Conservation (phyloP, 2,797 vertebrate genomes). For the Sphenodon punctatus region DNA sequence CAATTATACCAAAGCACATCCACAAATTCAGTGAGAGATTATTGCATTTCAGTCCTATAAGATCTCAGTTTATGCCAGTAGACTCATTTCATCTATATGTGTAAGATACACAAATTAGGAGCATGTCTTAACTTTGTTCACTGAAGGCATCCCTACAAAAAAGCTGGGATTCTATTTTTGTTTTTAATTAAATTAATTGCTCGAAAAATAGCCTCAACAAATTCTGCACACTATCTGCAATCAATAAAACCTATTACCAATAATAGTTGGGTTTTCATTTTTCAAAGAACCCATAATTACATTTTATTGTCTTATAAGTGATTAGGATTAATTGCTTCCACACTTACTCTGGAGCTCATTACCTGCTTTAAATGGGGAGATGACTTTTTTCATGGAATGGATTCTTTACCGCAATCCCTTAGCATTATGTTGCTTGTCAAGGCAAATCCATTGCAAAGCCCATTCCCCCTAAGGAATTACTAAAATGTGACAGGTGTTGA, state of each 20-base stretch:
- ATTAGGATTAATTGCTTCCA: slow-evolving; percentile 76
- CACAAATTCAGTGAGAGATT: slow-evolving; percentile 40
- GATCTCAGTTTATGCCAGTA: slow-evolving; percentile 1
- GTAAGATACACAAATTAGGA: slow-evolving; percentile 11
- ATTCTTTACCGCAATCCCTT: slow-evolving; percentile 59
- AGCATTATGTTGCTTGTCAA: slow-evolving; percentile 52
- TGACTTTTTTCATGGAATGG: slow-evolving; percentile 62
- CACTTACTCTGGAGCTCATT: slow-evolving; percentile 60
- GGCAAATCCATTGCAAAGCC: slow-evolving; percentile 54
- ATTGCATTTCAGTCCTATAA: slow-evolving; percentile 28
- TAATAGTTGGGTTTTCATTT: slow-evolving; percentile 71
- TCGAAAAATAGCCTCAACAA: slow-evolving; percentile 62
- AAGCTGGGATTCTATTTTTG: slow-evolving; percentile 8
- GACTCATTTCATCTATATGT: not conserved
- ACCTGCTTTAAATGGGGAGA: slow-evolving; percentile 63
- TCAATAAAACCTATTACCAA: slow-evolving; percentile 69
- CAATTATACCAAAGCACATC: slow-evolving; percentile 26
- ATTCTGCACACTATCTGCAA: slow-evolving; percentile 54
- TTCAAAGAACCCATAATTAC: slow-evolving; percentile 74
- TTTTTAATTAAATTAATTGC: slow-evolving; percentile 40
- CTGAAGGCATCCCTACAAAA: slow-evolving; percentile 35
- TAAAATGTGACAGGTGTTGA: slow-evolving; percentile 61
- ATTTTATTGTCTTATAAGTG: slow-evolving; percentile 77
- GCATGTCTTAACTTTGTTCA: too few relatives aligned
- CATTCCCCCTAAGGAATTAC: slow-evolving; percentile 46